phyloP scores from a whole-genome alignment of 2,797 vertebrate genomes.

The Caiman crocodilus region DNA sequence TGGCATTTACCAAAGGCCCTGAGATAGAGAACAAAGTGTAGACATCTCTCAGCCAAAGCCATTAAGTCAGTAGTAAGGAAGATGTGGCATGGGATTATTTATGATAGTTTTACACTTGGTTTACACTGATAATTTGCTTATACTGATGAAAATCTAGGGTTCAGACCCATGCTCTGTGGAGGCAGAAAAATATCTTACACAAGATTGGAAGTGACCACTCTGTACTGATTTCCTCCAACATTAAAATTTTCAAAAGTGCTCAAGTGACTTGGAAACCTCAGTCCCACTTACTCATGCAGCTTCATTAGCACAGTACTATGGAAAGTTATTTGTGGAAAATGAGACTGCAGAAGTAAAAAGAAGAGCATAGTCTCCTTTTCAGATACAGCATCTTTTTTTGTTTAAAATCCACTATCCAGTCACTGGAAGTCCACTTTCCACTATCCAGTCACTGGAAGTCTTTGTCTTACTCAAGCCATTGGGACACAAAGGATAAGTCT shows the following conservation, averaged over 20 bases:
- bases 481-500: not conserved
- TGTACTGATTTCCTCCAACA: not conserved
- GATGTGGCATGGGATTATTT: not conserved
- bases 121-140: not conserved
- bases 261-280: fast-evolving
- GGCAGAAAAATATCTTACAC: not conserved
- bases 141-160: not conserved
- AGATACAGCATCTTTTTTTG: not conserved
- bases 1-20: not conserved
- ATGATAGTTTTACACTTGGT: not conserved
- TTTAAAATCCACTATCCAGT: not conserved
- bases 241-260: not conserved
- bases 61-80: no score
- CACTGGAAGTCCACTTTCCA: not conserved
- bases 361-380: not conserved
- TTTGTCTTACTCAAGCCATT: fast-evolving
- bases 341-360: not conserved
- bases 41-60: no score
- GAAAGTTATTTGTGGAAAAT: not conserved
- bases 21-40: not conserved
- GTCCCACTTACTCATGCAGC: fast-evolving
- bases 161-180: not conserved
- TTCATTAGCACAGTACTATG: not conserved
- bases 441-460: not conserved
- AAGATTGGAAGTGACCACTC: not conserved